Base-by-base conservation (phyloP, 2,888 invertebrate genomes). In the Lasioglossum lativentre region DNA sequence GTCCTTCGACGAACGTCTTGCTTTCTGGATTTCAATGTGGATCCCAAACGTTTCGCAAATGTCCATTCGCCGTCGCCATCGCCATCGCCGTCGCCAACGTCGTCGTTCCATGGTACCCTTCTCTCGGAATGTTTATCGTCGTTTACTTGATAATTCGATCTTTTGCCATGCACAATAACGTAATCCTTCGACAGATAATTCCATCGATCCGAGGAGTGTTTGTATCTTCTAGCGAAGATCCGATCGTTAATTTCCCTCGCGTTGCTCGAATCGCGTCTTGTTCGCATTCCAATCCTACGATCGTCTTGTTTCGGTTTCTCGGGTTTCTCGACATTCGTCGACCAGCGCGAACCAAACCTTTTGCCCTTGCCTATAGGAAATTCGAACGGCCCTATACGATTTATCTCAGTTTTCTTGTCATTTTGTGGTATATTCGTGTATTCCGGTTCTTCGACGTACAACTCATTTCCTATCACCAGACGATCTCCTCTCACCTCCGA, bases 381-480 rank as follows among this genome's bases (percentile, higher is more conserved):
- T 1, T 63, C 59, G 16, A 2, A 14, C 59, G 59, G 0, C 10
- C 16, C 1, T 0, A 27, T 10, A 56, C n/a, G n/a, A 56, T 47
- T 47, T n/a, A n/a, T 23, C 8, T 0, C 8, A 6, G 23, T 47
- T 2, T 47, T 8, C 0, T 8, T 5, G 30, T 78, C 68, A 6
- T 90, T 84, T 10, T 70, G 2, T 2, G 87, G 79, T n/a, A 93
- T 85, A 40, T 89, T 70, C n/a, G 91, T 78, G 92, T 91, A 93
- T 0, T 74, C 66, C 0, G 93, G 93, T 38, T 93, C 93, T 12
- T 70, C 23, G 12, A 12, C 70, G 40, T n/a, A 70, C 38, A 70
- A 1, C 38, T 14, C n/a, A 40, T 70, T 40, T 12, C n/a, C 14
- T 12, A 40, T n/a, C 8, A 23, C 40, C 70, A 23, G 0, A 2